Conservation (phyloP, 92 coral and sea anemone genomes). For the Epizoanthus scotinus region DNA sequence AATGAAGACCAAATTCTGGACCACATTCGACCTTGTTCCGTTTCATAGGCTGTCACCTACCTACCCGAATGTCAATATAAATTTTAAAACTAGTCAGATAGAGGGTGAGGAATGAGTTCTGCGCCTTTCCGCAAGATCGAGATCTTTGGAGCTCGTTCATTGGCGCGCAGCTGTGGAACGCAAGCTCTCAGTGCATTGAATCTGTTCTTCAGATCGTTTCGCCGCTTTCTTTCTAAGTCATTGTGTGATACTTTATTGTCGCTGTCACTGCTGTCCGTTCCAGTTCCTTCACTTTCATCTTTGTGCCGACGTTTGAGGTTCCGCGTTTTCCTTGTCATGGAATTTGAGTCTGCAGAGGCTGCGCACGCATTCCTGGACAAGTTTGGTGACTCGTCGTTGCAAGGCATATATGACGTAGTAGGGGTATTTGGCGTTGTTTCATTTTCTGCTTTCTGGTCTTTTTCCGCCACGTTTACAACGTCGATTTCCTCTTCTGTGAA, state of each 20-base stretch:
- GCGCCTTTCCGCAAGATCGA: slow-evolving; percentile 69
- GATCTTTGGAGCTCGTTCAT: slow-evolving; percentile 79
- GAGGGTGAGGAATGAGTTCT: slow-evolving; percentile 56
- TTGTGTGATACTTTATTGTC: slow-evolving; percentile 68
- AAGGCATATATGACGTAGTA: not conserved
- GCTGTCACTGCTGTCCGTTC: slow-evolving; percentile 61
- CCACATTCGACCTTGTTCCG: slow-evolving; percentile 57
- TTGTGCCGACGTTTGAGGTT: slow-evolving; percentile 31
- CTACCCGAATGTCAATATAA: no score
- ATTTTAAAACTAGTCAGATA: no score
- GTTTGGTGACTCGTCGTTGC: slow-evolving; percentile 2
- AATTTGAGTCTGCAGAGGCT: not conserved
- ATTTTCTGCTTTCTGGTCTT: slow-evolving; percentile 20
- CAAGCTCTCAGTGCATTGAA: slow-evolving; percentile 65
- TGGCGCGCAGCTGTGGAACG: slow-evolving; percentile 60
- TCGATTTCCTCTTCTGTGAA: slow-evolving; percentile 78
- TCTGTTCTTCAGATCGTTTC: slow-evolving; percentile 78
- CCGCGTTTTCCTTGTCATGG: slow-evolving; percentile 2
- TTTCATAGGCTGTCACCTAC: no score
- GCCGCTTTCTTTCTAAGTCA: slow-evolving; percentile 75
- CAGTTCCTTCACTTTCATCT: slow-evolving; percentile 36
- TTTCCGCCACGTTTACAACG: slow-evolving; percentile 59
- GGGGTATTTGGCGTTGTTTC: slow-evolving; percentile 6
- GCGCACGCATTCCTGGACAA: slow-evolving; percentile 25
- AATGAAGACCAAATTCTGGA: no score